Evolutionary conservation across 2,888 invertebrate genomes (phyloP), one percentile per base, ranked within the genome.

Genomic region (Harpalus rufipes): DNA sequence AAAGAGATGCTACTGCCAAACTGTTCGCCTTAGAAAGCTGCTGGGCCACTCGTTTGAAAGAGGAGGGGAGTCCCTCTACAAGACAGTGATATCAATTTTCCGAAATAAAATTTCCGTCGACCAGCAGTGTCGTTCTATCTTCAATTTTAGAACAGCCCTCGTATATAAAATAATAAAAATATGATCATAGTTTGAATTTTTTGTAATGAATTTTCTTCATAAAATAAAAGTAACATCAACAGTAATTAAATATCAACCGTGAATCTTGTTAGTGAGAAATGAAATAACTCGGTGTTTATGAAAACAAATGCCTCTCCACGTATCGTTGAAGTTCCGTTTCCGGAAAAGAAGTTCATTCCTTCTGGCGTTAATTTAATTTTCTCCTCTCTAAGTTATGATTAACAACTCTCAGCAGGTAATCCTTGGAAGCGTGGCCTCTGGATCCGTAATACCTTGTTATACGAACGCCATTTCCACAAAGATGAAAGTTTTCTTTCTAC

Each of bases 371-470:
- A 81, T 81, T 81, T 81, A 81, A 81, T 81, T 74, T 82, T 82
- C 74, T 74, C 21, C 58, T 61, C 72, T 59, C 58, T 74, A 82
- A 82, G 74, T 72, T 82, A 74, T 82, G 82, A 82, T 82, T 82
- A 82, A 82, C 82, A 82, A 82, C 72, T 82, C 82, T 82, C 82
- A 82, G 82, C 82, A 82, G 82, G 82, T 82, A 82, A 82, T 72
- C 82, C 59, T 25, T 7, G 21, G 44, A 18, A 74, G 41, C 44
- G 44, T 41, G 44, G 72, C 44, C 72, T 44, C 72, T 74, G 72
- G 72, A 74, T 74, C 44, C 72, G 68, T 74, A 44, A 44, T 74
- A 44, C 44, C 44, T 74, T 14, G 72, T 56, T 81, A n/a, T n/a
- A 81, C 68, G 12, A 58, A 56, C 56, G 56, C 68, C 32, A 81